Evolutionary conservation across 1,140 invertebrate genomes (phyloP).

Genomic region (Carposina sasakii): DNA sequence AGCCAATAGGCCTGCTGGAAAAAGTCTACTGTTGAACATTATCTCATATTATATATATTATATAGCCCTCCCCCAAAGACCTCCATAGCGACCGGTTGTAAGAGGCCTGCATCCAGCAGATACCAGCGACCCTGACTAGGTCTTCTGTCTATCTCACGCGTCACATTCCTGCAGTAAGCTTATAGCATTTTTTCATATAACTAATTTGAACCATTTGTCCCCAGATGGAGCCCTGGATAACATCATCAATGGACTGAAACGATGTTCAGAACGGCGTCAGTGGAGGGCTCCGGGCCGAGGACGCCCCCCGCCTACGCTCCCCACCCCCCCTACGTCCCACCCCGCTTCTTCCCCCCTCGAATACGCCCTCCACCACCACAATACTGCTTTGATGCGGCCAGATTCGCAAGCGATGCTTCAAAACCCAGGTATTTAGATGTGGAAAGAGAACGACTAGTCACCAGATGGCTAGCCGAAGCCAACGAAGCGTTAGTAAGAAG

Average conservation of each 20-base stretch:
- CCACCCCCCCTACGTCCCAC: constrained; percentile 49
- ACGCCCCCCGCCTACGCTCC: constrained; percentile 63
- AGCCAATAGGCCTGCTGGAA: too few species aligned
- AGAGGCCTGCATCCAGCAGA: too few species aligned
- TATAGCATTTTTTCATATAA: too few species aligned
- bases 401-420: constrained; percentile 66
- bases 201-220: too few species aligned
- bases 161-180: too few species aligned
- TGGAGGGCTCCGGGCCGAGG: constrained; percentile 62
- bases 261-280: constrained; percentile 66
- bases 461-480: constrained; percentile 68
- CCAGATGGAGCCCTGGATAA: too few species aligned
- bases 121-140: too few species aligned
- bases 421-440: constrained; percentile 65
- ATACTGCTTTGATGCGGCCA: constrained; percentile 69
- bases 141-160: too few species aligned
- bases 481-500: constrained; percentile 62
- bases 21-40: too few species aligned
- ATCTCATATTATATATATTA: too few species aligned
- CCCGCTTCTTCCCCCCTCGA: constrained; percentile 58
- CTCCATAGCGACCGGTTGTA: too few species aligned
- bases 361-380: constrained; percentile 62
- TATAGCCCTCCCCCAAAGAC: too few species aligned
- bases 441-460: constrained; percentile 63
- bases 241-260: constrained; percentile 60